Base-by-base conservation (phyloP, 2,797 vertebrate genomes). In the Brotogeris chrysoptera region DNA sequence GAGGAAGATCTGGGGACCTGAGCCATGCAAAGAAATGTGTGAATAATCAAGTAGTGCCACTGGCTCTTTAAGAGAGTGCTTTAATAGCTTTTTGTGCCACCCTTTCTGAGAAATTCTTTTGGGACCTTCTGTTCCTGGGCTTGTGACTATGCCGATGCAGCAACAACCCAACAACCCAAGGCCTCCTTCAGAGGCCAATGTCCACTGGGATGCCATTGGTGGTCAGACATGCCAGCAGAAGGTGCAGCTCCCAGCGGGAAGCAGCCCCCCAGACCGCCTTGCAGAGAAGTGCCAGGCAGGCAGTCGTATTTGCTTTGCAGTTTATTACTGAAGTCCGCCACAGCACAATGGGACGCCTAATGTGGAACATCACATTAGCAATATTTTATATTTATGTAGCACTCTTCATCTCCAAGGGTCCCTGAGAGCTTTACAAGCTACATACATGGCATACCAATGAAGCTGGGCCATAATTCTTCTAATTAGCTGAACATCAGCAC, bases 311-410 rank as follows among this genome's bases (percentile, higher is more conserved):
- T 81, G 85, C 82, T 86, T 60, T 77, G 41, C 86, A 30, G 60
- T 90, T 94, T 65, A 77, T 72, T 61, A 80, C 8, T 2, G 28
- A 92, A 92, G 64, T 41, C 95, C 87, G 93, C 74, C 91, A 70
- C 78, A 73, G 80, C 90, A 94, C 94, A 95, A 94, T 84, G 68
- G 94, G 92, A 90, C 0, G 6, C 74, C 83, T 92, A 86, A 90
- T 82, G 86, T 66, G 83, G 88, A 94, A 92, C 69, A 88, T 80
- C 83, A 71, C 92, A 74, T 88, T 74, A 94, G 74, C 88, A 77
- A 74, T 96, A 96, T 95, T 93, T 96, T 96, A 96, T 91, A 90
- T 95, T 96, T 96, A 94, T 93, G 84, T 69, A 87, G 76, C 86
- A 71, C 90, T 92, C 86, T 82, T 92, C 86, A 93, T 95, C 74